phyloP scores from a whole-genome alignment of 1,140 invertebrate species.

The Hylyphantes graminicola region DNA sequence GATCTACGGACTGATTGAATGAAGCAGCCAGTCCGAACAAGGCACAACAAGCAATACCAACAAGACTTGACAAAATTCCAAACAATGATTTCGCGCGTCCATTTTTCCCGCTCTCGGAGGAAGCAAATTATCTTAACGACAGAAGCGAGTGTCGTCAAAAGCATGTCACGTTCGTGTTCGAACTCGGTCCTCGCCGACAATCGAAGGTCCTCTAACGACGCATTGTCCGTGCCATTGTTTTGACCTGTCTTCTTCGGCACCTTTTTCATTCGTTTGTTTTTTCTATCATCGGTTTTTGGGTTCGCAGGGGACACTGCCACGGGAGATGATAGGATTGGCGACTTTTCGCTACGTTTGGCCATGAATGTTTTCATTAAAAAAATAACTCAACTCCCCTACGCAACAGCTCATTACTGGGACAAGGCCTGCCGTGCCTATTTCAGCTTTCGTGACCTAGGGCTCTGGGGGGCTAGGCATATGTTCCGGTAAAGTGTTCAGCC shows the following conservation, averaged over 20 bases:
- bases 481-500: too few species aligned
- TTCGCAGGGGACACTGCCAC: constrained; percentile 19
- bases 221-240: constrained; percentile 51
- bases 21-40: too few species aligned
- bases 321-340: constrained; percentile 27
- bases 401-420: too few species aligned
- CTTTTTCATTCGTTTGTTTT: constrained; percentile 31
- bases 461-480: too few species aligned
- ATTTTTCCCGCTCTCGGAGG: background rate
- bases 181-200: constrained; percentile 33
- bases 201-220: constrained; percentile 49
- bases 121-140: constrained; percentile 57
- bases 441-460: too few species aligned
- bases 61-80: background rate
- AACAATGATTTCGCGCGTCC: constrained; percentile 18
- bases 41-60: too few species aligned
- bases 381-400: too few species aligned
- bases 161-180: constrained; percentile 50
- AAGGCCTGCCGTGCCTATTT: too few species aligned
- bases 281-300: constrained; percentile 35
- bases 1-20: too few species aligned
- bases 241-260: constrained; percentile 40
- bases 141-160: constrained; percentile 38
- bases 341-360: background rate
- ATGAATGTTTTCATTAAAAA: background rate